These are phyloP conservation scores for Gonioctena quinquepunctata DNA, from an alignment of 1,140 invertebrate species.

Conservation along the genomic window DNA sequence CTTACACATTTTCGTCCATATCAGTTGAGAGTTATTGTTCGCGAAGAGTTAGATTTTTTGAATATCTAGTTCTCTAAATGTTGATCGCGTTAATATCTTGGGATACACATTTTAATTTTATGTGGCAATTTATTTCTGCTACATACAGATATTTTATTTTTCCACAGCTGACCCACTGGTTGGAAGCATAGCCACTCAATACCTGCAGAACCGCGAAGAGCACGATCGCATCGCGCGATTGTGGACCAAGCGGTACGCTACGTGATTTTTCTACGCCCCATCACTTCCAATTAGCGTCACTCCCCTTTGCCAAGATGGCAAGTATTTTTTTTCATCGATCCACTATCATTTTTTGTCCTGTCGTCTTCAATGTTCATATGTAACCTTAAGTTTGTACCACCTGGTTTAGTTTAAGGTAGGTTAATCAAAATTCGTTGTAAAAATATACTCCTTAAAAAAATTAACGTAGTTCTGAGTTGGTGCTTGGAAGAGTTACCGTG, in stretches of 20 bases:
- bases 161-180: slow-evolving; percentile 94
- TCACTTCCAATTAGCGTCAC: slow-evolving; percentile 35
- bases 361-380: slow-evolving; percentile 20
- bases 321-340: slow-evolving; percentile 11
- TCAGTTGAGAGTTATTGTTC: too few relatives aligned
- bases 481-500: not conserved
- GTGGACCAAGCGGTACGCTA: slow-evolving; percentile 98
- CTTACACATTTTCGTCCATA: too few relatives aligned
- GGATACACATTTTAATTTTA: too few relatives aligned
- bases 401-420: slow-evolving; percentile 9
- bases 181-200: slow-evolving; percentile 97
- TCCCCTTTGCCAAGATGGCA: slow-evolving; percentile 40
- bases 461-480: not conserved
- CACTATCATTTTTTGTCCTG: not conserved
- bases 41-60: too few relatives aligned
- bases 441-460: slow-evolving; percentile 11
- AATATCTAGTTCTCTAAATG: too few relatives aligned
- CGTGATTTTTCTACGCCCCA: slow-evolving; percentile 65
- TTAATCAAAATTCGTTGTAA: slow-evolving; percentile 16
- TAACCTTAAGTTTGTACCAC: slow-evolving; percentile 8
- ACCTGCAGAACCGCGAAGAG: slow-evolving; percentile 94
- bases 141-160: slow-evolving; percentile 12
- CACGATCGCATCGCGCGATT: slow-evolving; percentile 96
- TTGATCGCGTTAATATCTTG: too few relatives aligned
- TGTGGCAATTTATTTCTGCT: too few relatives aligned